A percentile compares a stretch with the other conserved stretches of the same genome.
Conservation (phyloP, 2,888 invertebrate genomes). For the Scaptodrosophila latifasciaeformis region DNA sequence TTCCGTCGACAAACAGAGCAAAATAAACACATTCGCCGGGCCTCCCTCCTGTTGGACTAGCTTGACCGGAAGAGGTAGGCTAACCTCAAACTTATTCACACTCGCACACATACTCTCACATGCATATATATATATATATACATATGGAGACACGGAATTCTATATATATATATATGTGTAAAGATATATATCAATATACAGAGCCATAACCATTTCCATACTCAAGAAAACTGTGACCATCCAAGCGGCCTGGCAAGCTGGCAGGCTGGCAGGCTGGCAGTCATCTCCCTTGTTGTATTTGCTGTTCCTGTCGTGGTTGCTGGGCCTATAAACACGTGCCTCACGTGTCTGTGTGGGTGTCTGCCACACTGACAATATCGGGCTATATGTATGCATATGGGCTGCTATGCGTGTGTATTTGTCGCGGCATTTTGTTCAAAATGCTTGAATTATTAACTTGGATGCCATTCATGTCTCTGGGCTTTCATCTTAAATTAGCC, state of each 20-base stretch:
- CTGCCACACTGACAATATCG: too few species aligned
- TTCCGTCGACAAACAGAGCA: background rate
- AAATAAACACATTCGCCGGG: background rate
- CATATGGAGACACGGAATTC: background rate
- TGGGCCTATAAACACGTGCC: too few species aligned
- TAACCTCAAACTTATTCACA: too few species aligned
- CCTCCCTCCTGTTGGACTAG: background rate
- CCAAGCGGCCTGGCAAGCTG: too few species aligned
- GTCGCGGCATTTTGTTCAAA: slow-evolving; percentile 13
- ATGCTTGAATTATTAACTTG: slow-evolving; percentile 47
- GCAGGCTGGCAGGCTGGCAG: too few species aligned
- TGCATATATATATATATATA: background rate
- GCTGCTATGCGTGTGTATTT: slow-evolving; percentile 33
- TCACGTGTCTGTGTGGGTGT: too few species aligned
- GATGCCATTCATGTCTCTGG: background rate
- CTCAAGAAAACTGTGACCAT: too few species aligned
- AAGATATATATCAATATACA: too few species aligned
- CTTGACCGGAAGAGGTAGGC: slow-evolving; percentile 31
- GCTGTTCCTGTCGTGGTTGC: too few species aligned
- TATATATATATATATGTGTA: too few species aligned
- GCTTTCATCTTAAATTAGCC: slow-evolving; percentile 35
- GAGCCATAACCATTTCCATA: too few species aligned
- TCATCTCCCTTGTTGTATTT: too few species aligned
- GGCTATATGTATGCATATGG: slow-evolving; percentile 19
- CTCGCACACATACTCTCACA: background rate